A percentile compares a stretch with the other conserved stretches of the same genome.
Conservation (phyloP, 2,888 invertebrate species). For the Lasioglossum leucozonium region DNA sequence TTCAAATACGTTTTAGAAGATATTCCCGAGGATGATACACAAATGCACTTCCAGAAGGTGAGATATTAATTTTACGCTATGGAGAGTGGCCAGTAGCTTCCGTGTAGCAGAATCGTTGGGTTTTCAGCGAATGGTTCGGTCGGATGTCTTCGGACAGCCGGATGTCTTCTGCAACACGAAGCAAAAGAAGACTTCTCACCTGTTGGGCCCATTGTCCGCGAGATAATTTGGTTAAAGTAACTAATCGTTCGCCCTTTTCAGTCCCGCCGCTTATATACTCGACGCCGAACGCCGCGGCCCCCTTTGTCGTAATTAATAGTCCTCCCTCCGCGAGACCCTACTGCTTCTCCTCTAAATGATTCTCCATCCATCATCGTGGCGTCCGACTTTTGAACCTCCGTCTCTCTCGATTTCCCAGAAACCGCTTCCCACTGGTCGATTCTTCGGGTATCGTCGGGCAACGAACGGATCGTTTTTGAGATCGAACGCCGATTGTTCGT, state of each 20-base stretch:
- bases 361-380: constrained; percentile 82
- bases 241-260: constrained; percentile 83
- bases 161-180: constrained; percentile 57
- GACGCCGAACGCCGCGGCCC: constrained; percentile 77
- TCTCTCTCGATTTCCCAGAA: constrained; percentile 70
- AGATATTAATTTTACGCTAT: not conserved
- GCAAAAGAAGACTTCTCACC: constrained; percentile 75
- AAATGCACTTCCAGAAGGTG: too few relatives aligned
- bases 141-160: constrained; percentile 40
- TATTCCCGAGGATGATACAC: too few relatives aligned
- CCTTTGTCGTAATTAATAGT: constrained; percentile 84
- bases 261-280: constrained; percentile 77
- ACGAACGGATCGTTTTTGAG: not conserved
- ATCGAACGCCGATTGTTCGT: constrained; percentile 11
- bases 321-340: constrained; percentile 71
- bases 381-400: constrained; percentile 74
- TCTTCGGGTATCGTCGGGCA: constrained; percentile 1
- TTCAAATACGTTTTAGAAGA: too few relatives aligned
- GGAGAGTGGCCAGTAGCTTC: not conserved
- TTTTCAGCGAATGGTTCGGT: not conserved
- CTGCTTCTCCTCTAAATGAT: constrained; percentile 82
- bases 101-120: not conserved
- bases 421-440: constrained; percentile 55
- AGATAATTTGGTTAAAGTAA: constrained; percentile 84
- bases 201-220: constrained; percentile 81